phyloP scores from a whole-genome alignment of 1,140 invertebrate species.

The Triops cancriformis region DNA sequence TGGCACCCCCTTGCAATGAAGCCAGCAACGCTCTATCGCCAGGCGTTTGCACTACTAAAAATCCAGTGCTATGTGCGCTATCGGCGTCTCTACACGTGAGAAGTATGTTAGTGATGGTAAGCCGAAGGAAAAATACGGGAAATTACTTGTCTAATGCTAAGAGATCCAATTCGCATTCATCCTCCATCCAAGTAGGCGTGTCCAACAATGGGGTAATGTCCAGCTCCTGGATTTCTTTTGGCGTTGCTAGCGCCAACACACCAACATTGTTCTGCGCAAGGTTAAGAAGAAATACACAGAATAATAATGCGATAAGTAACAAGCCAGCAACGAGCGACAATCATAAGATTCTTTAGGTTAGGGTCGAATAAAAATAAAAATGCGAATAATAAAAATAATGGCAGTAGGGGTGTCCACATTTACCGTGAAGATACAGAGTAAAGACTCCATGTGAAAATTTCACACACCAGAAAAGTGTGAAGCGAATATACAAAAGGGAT shows the following conservation, averaged over 20 bases:
- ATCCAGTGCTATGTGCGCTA: conserved; percentile 61
- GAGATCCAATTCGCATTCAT: conserved; percentile 93
- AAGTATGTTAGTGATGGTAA: background rate
- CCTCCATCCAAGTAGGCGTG: conserved; percentile 72
- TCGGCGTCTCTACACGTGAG: conserved; percentile 47
- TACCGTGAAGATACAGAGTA: no score
- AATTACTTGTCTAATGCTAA: conserved; percentile 69
- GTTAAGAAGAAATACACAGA: conserved; percentile 14
- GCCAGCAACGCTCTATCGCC: conserved; percentile 54
- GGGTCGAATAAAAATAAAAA: no score
- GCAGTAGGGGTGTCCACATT: no score
- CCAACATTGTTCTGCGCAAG: conserved; percentile 60
- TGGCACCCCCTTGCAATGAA: conserved; percentile 34
- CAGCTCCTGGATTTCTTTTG: conserved; percentile 94
- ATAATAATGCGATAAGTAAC: background rate
- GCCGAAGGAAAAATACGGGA: background rate
- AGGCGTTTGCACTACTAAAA: conserved; percentile 84
- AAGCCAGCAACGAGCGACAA: no score
- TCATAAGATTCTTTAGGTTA: no score
- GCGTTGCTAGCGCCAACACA: conserved; percentile 82
- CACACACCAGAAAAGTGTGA: background rate
- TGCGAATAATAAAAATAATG: no score
- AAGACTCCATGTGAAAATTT: no score
- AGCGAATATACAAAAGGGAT: background rate
- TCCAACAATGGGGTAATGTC: conserved; percentile 83